Conservation (phyloP, 2,113 vertebrate species). For the Raja brachyura region DNA sequence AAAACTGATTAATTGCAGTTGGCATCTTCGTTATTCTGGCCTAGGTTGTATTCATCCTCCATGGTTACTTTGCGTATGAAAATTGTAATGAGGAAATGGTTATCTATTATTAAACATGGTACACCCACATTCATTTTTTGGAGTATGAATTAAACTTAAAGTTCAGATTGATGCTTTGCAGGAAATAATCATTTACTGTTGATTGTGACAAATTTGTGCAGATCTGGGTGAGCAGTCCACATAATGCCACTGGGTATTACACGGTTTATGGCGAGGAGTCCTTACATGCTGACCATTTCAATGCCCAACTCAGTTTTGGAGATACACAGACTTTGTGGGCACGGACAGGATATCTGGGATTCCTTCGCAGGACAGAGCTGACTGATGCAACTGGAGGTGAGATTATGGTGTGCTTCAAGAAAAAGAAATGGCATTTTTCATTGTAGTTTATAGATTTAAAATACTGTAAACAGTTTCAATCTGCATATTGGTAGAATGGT, state of each 20-base stretch:
- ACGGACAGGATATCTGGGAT: slow-evolving; percentile 89
- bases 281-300: slow-evolving; percentile 88
- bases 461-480: neutral
- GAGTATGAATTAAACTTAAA: neutral
- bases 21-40: neutral
- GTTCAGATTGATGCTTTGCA: neutral
- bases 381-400: slow-evolving; percentile 90
- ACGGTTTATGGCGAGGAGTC: slow-evolving; percentile 88
- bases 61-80: neutral
- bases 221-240: slow-evolving; percentile 94
- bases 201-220: slow-evolving; percentile 43
- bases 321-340: slow-evolving; percentile 90
- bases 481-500: neutral
- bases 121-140: neutral
- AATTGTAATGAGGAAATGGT: neutral
- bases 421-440: neutral
- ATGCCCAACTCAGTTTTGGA: slow-evolving; percentile 82
- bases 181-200: neutral
- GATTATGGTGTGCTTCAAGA: slow-evolving; percentile 38
- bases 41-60: neutral
- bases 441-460: neutral
- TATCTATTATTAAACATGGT: neutral
- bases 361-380: slow-evolving; percentile 86
- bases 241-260: slow-evolving; percentile 90
- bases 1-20: neutral